These are phyloP conservation scores for Julus scanicus DNA, from an alignment of 2,888 invertebrate genomes.

Conservation along the genomic window DNA sequence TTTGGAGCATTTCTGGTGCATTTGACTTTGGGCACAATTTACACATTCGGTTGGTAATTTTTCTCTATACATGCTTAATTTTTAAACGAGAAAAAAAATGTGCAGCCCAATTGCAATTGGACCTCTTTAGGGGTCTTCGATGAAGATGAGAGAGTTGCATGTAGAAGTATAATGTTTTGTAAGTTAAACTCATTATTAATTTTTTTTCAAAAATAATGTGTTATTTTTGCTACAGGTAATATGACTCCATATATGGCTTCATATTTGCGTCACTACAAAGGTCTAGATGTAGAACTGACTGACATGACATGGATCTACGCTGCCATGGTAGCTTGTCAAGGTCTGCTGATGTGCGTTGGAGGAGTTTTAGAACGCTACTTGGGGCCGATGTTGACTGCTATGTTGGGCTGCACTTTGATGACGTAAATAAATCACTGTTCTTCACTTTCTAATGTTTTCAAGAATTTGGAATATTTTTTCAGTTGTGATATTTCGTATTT, in stretches of 20 bases:
- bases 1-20: constrained; percentile 61
- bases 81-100: neutral
- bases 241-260: constrained; percentile 61
- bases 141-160: neutral
- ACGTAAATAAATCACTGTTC: constrained; percentile 61
- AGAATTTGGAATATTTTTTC: too few relatives aligned
- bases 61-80: neutral
- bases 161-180: neutral
- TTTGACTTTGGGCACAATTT: constrained; percentile 61
- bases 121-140: neutral
- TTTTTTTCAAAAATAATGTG: too few relatives aligned
- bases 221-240: constrained; percentile 57
- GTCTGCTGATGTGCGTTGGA: constrained; percentile 63
- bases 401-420: constrained; percentile 63
- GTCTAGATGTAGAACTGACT: constrained; percentile 56
- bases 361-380: constrained; percentile 63
- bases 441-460: too few relatives aligned
- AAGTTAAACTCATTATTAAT: neutral
- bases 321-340: constrained; percentile 62
- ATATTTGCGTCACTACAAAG: constrained; percentile 57
- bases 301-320: constrained; percentile 63
- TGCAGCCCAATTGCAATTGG: neutral
- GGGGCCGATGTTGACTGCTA: constrained; percentile 63
- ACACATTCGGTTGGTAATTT: constrained; percentile 59
- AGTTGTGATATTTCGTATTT: too few relatives aligned